Conservation (phyloP, 2,888 invertebrate genomes). For the Orthonychiurus folsomi region DNA sequence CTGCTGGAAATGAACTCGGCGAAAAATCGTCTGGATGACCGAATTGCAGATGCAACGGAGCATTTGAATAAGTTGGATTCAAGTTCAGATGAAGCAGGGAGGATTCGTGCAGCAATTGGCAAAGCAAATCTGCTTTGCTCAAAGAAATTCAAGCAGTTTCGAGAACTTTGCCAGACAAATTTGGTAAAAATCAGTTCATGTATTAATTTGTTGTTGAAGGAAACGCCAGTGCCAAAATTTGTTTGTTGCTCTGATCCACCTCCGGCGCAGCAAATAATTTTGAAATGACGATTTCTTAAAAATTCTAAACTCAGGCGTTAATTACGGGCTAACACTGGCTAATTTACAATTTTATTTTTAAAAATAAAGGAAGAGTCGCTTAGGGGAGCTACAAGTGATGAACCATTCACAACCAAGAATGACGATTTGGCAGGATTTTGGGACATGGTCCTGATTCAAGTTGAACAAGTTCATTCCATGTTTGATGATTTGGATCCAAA, state of each 20-base stretch:
- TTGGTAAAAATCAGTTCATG: too few relatives aligned
- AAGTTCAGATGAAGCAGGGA: slow-evolving; percentile 52
- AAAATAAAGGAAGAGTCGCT: slow-evolving; percentile 22
- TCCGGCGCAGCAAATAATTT: background rate
- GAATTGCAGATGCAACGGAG: slow-evolving; percentile 60
- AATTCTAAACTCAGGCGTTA: background rate
- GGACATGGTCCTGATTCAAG: slow-evolving; percentile 93
- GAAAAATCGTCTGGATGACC: slow-evolving; percentile 61
- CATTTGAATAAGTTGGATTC: slow-evolving; percentile 52
- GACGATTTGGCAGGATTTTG: slow-evolving; percentile 92
- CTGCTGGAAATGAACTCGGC: slow-evolving; percentile 55
- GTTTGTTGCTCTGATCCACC: background rate
- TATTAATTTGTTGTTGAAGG: slow-evolving; percentile 21
- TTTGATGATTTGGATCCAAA: slow-evolving; percentile 31
- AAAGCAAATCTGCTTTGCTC: slow-evolving; percentile 80
- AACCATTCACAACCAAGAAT: slow-evolving; percentile 77
- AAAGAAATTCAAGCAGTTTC: slow-evolving; percentile 92
- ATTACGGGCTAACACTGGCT: background rate
- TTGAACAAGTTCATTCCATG: slow-evolving; percentile 63
- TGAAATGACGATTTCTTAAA: background rate
- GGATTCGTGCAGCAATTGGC: slow-evolving; percentile 77
- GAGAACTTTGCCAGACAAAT: slow-evolving; percentile 62
- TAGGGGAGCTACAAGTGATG: slow-evolving; percentile 49
- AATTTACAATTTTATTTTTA: background rate
- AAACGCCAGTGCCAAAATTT: background rate